A percentile compares a stretch with the other conserved stretches of the same genome.
phyloP scores from a whole-genome alignment of 2,113 vertebrate species.

The Esox niger region DNA sequence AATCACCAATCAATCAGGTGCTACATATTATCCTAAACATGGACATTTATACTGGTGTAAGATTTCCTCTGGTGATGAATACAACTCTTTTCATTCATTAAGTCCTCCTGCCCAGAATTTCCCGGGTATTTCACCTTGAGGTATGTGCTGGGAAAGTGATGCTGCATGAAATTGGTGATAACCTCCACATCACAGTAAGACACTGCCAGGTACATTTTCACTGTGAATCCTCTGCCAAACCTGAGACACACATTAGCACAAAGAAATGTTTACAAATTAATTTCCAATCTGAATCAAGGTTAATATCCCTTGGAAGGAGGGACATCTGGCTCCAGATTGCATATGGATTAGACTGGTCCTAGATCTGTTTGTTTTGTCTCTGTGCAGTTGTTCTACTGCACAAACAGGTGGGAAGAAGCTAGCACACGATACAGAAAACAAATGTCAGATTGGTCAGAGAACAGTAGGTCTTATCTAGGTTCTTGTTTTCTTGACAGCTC shows the following conservation, averaged over 20 bases:
- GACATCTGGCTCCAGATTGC: conserved; percentile 11
- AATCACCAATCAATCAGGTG: not conserved
- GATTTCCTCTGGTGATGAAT: no score
- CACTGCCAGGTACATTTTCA: conserved; percentile 90
- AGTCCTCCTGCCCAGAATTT: not conserved
- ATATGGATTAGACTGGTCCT: no score
- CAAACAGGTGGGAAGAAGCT: no score
- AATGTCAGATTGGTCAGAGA: no score
- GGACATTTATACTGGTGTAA: no score
- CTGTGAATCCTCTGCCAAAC: conserved; percentile 95
- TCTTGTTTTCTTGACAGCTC: no score
- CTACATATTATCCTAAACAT: no score
- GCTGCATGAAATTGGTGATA: conserved; percentile 89
- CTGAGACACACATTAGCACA: conserved; percentile 60
- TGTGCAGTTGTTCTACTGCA: no score
- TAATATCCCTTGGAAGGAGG: conserved; percentile 28
- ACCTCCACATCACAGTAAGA: conserved; percentile 69
- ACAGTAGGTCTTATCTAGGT: no score
- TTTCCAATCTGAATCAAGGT: conserved; percentile 19
- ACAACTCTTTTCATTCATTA: no score
- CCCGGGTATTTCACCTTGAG: conserved; percentile 85
- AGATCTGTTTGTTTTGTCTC: no score
- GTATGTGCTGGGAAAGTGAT: conserved; percentile 84
- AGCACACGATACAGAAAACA: no score
- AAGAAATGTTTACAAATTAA: conserved; percentile 22